Base-by-base conservation (phyloP, 2,888 invertebrate species). In the Nymphalis urticae region DNA sequence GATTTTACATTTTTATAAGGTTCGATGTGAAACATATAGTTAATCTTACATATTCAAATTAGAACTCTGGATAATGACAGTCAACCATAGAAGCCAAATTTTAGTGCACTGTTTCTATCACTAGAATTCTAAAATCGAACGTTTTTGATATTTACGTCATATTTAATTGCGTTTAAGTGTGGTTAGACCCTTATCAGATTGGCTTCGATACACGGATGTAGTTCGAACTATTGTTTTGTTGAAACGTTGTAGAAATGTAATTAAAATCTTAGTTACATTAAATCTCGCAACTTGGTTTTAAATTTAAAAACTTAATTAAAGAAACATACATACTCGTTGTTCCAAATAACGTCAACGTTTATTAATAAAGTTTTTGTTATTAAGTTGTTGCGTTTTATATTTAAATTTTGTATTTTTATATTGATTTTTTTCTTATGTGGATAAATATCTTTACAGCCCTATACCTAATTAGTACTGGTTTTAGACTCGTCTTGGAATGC, bases 211-310 rank as follows among this genome's bases (percentile, higher is more conserved):
- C 64, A 67, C 58, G 66, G 68, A 62, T 72, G 67, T 69, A 67
- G 67, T 67, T 65, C 53, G 56, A 62, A 66, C 64, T 70, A 72
- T 73, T 72, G 73, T 73, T 70, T 70, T 69, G 72, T 73, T 69
- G 68, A 72, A 73, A 65, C 60, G 66, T 21, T 53, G 54, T 50
- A 64, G 32, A 62, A 42, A 59, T 54, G 59, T 65, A 73, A 73
- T 73, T 72, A 66, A 73, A 72, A 70, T 67, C 70, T 66, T 69
- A 68, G 66, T 70, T 63, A 68, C 64, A 58, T 58, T 19, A 58
- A 58, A 19, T 65, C 62, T 65, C 17, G 19, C 27, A 51, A 24
- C 53, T 21, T 9, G 21, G 53, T 47, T 13, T 42, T 58, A 58
- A 58, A 58, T 58, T 58, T 42, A 9, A 42, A 58, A 9, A 36